phyloP scores from a whole-genome alignment of 2,113 vertebrate genomes.

The Upupa epops region DNA sequence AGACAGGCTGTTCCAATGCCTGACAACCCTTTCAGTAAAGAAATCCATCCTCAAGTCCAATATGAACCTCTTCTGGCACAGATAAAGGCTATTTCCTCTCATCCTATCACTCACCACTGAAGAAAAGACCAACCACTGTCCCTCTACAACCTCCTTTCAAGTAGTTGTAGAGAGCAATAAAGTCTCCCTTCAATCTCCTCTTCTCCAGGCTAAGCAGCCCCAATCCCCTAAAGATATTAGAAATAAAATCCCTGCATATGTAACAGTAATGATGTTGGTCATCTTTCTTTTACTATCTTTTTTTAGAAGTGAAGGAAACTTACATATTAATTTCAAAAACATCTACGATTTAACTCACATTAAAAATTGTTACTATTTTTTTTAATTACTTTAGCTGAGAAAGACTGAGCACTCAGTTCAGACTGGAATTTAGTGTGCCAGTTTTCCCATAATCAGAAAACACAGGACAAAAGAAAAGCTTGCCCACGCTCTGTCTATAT shows the following conservation, averaged over 20 bases:
- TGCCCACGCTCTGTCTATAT: not conserved
- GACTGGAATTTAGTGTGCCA: not conserved
- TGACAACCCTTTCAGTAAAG: too few relatives aligned
- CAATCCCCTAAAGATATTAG: not conserved
- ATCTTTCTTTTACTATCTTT: not conserved
- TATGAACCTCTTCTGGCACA: too few relatives aligned
- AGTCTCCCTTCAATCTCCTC: too few relatives aligned
- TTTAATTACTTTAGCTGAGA: not conserved
- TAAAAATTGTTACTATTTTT: slow-evolving; percentile 36
- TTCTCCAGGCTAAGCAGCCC: too few relatives aligned
- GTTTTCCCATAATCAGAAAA: not conserved
- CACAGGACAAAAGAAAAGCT: not conserved
- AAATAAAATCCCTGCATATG: not conserved
- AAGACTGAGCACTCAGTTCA: not conserved
- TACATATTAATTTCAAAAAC: not conserved
- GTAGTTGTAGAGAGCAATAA: too few relatives aligned
- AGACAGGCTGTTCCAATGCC: too few relatives aligned
- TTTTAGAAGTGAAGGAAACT: slow-evolving; percentile 34
- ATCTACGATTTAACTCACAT: not conserved
- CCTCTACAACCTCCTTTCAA: too few relatives aligned
- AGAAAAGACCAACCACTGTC: too few relatives aligned
- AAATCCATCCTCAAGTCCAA: too few relatives aligned
- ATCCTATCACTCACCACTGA: too few relatives aligned
- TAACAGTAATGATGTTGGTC: not conserved
- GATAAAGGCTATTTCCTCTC: too few relatives aligned